Base-by-base conservation (phyloP, 2,113 vertebrate species). In the Clarias gariepinus region DNA sequence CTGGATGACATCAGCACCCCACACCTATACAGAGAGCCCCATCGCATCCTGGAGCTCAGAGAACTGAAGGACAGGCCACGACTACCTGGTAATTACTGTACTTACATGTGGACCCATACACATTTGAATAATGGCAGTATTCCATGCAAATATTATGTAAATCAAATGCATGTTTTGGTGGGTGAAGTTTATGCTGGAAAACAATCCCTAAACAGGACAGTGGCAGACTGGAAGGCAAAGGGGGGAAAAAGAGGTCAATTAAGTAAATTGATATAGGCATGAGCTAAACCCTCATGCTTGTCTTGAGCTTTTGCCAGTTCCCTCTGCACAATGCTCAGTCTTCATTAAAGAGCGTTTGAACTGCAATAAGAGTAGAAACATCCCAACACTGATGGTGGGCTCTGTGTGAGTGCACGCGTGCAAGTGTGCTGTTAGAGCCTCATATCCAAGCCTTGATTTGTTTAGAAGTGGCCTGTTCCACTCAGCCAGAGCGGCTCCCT, bases 1-100 rank as follows among this genome's bases (percentile, higher is more conserved):
- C 93, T 99, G 93, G 98, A 99, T 86, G 98, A 99, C 91, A 98
- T 99, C 0, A 95, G 96, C 13, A 95, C 96, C 2, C 97, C 97
- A 16, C 98, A 99, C 90, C 95, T 98, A 33, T 98, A 99, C 94
- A 95, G 98, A 28, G 97, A 99, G 47, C 96, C 97, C 69, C 96
- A 94, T 82, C 97, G 97, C 88, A 94, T 97, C 90, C 3, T 97
- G 91, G 98, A 99, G 92, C 95, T 97, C 89, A 94, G 97, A 57
- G 98, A 99, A 86, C 95, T 97, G 52, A 97, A 98, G 88, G 97
- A 99, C 87, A 92, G 97, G 88, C 96, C 97, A 23, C 83, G 96
- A 2, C 88, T 93, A 2, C 94, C 97, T 11, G 96, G 97, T 98
- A 94, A 64, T 79, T 47, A 86, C 19, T 28, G 12, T 83, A 18